Evolutionary conservation across 2,888 invertebrate genomes (phyloP).

Genomic region (Epicampocera succincta): DNA sequence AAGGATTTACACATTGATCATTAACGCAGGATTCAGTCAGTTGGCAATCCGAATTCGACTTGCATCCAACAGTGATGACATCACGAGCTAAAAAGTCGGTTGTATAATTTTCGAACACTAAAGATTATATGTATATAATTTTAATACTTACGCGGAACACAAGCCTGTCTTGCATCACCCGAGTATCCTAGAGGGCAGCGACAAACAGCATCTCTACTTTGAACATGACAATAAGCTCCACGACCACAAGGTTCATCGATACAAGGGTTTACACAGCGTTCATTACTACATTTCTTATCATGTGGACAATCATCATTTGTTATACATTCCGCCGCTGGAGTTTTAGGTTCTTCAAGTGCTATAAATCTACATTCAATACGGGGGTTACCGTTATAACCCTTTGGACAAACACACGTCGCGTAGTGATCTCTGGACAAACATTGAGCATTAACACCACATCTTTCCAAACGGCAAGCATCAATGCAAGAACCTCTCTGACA

Average conservation of each 20-base stretch:
- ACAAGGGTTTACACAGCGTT: conserved; percentile 91
- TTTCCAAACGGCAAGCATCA: conserved; percentile 89
- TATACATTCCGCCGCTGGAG: conserved; percentile 86
- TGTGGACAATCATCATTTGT: conserved; percentile 89
- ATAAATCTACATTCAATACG: conserved; percentile 87
- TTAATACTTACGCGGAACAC: conserved; percentile 88
- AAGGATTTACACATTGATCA: conserved; percentile 90
- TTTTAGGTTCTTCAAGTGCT: conserved; percentile 69
- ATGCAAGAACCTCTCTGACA: conserved; percentile 90
- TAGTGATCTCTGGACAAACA: conserved; percentile 89
- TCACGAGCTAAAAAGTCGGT: conserved; percentile 82
- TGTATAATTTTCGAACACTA: not conserved
- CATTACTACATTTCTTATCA: conserved; percentile 89
- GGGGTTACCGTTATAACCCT: conserved; percentile 90
- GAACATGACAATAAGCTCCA: conserved; percentile 91
- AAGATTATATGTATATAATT: not conserved
- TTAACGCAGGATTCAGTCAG: conserved; percentile 92
- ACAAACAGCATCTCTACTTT: conserved; percentile 89
- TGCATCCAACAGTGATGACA: conserved; percentile 86
- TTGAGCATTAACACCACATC: conserved; percentile 91
- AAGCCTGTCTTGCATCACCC: conserved; percentile 88
- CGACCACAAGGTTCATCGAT: conserved; percentile 87
- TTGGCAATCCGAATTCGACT: conserved; percentile 90
- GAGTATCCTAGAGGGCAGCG: conserved; percentile 90
- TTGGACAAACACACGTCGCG: conserved; percentile 89